Percentiles rank a stretch among this genome's conserved stretches.
phyloP scores from a whole-genome alignment of 92 coral and sea anemone genomes.

The Siderastrea radians region DNA sequence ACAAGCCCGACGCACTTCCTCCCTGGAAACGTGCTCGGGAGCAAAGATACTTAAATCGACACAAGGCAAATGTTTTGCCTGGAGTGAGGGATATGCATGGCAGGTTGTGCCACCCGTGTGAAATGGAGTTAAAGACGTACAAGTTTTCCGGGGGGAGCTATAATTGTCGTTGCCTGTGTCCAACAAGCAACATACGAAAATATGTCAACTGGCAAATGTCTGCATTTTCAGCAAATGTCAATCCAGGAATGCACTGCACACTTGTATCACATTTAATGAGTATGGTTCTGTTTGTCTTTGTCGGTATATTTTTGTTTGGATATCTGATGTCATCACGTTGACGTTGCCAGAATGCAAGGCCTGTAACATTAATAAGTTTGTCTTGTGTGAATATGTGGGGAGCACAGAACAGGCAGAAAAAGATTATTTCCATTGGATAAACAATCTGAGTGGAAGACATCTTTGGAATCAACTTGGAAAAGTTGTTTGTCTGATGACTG shows the following conservation, averaged over 20 bases:
- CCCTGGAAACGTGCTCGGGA: slow-evolving; percentile 90
- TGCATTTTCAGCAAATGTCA: slow-evolving; percentile 74
- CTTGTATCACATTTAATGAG: slow-evolving; percentile 86
- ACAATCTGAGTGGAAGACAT: too few species aligned
- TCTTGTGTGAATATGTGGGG: too few species aligned
- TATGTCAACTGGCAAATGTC: slow-evolving; percentile 91
- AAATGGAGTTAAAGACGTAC: slow-evolving; percentile 76
- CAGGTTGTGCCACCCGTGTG: slow-evolving; percentile 89
- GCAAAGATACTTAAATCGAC: slow-evolving; percentile 73
- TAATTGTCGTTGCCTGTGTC: slow-evolving; percentile 81
- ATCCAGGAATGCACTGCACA: slow-evolving; percentile 77
- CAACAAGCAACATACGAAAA: slow-evolving; percentile 80
- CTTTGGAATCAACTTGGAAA: too few species aligned
- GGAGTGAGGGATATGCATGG: slow-evolving; percentile 91
- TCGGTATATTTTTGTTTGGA: slow-evolving; percentile 83
- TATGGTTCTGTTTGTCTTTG: slow-evolving; percentile 77
- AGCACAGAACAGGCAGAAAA: too few species aligned
- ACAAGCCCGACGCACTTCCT: slow-evolving; percentile 58
- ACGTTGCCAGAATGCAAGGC: background rate
- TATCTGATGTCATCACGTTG: slow-evolving; percentile 77
- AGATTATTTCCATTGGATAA: too few species aligned
- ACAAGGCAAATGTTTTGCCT: slow-evolving; percentile 80
- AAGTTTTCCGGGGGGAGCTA: slow-evolving; percentile 74
- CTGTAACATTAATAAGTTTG: too few species aligned
- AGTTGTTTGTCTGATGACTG: too few species aligned